Base-by-base conservation (phyloP, 2,888 invertebrate genomes). In the Biston betularia region DNA sequence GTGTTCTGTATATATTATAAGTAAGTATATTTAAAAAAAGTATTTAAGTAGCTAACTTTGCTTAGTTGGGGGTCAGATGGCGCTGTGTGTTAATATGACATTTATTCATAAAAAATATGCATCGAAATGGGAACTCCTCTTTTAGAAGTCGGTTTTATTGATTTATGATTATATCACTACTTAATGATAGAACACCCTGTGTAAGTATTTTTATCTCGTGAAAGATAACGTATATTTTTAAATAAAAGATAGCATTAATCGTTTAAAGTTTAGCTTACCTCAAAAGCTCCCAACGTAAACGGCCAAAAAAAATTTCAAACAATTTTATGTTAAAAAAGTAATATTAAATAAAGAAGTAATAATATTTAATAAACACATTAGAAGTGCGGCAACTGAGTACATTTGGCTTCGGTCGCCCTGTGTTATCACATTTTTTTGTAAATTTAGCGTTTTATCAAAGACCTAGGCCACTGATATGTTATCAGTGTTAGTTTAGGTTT, bases 381-480 rank as follows among this genome's bases (percentile, higher is more conserved):
- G 75, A 74, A 63, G 54, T 65, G 61, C 67, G 62, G 9, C 52
- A 62, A 59, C 14, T 38, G 44, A 54, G 57, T 9, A 52, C 56
- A 60, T 65, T 54, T 56, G 74, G 62, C 54, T 64, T 55, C 77
- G 87, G 89, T 87, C 87, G 87, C 79, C 81, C 61, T 70, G 14
- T 54, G 79, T 90, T 92, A 92, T 91, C 91, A 74, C 72, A 63
- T 85, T 88, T 88, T 90, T 91, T 88, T 83, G 84, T 85, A 85
- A 89, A 87, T 90, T 92, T 88, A 88, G 89, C 86, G 80, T 85
- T 90, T 92, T 92, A 93, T 93, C 92, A 77, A 82, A 85, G 80
- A 88, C 92, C 92, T 93, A 93, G 92, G 89, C 88, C 83, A 82
- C 82, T 73, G 85, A 82, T 92, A 93, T 76, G 83, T 86, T 92